These are phyloP conservation scores for Whitmania pigra DNA, from an alignment of 1,140 invertebrate genomes.

Conservation along the genomic window DNA sequence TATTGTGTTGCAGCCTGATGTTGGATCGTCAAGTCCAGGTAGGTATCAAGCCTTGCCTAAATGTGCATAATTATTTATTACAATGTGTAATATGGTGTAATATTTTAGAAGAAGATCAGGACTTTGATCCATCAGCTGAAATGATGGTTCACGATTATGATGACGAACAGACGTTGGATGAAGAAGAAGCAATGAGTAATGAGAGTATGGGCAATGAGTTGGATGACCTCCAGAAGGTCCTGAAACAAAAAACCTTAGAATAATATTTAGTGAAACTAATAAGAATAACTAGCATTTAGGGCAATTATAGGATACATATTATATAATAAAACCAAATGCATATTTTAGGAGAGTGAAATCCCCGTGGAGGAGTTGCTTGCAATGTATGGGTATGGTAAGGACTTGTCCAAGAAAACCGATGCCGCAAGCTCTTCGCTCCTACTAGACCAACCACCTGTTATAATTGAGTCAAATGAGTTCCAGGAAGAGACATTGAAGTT, in stretches of 20 bases:
- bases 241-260: conserved; percentile 10
- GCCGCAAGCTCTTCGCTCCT: neutral
- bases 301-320: neutral
- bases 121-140: conserved; percentile 61
- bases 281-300: neutral
- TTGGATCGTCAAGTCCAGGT: too few species aligned
- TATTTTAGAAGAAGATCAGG: conserved; percentile 45
- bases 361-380: conserved; percentile 79
- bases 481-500: too few species aligned
- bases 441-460: too few species aligned
- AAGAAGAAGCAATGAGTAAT: conserved; percentile 72
- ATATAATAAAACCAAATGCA: too few species aligned
- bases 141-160: conserved; percentile 94
- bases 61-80: neutral
- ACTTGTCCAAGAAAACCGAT: conserved; percentile 2
- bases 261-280: neutral
- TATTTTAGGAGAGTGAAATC: conserved; percentile 59
- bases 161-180: conserved; percentile 84
- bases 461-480: too few species aligned
- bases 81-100: neutral
- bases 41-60: neutral
- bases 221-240: conserved; percentile 69
- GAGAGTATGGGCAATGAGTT: conserved; percentile 69
- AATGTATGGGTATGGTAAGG: conserved; percentile 59
- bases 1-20: too few species aligned